A percentile compares a stretch with the other conserved stretches of the same genome.
Evolutionary conservation across 2,797 vertebrate genomes (phyloP).

Genomic region (Rallus crepitans): DNA sequence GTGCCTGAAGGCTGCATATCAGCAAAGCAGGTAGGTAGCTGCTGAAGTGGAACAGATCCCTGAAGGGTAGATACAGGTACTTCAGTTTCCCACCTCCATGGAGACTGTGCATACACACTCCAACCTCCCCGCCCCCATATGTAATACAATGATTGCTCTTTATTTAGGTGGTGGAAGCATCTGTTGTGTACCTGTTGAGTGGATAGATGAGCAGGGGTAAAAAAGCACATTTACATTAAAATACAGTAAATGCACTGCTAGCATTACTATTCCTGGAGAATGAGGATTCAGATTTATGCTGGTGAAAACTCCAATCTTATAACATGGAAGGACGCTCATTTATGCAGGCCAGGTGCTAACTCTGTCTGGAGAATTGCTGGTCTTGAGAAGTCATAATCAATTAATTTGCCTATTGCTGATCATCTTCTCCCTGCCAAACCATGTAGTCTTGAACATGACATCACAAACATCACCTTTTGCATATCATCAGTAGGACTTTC

Average conservation of each 20-base stretch:
- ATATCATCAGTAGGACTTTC: neutral
- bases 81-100: neutral
- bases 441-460: neutral
- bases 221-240: neutral
- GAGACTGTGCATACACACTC: neutral
- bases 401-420: neutral
- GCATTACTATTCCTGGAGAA: neutral
- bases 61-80: neutral
- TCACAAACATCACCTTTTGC: neutral
- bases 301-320: neutral
- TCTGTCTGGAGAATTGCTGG: neutral
- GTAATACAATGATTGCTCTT: neutral
- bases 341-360: neutral
- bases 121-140: neutral
- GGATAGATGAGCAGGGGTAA: neutral
- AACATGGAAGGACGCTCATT: neutral
- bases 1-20: neutral
- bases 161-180: fast-evolving
- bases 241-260: fast-evolving
- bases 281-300: neutral
- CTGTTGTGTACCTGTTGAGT: neutral
- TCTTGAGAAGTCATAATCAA: neutral
- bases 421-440: neutral
- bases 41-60: neutral
- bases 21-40: neutral